Conservation (phyloP, 1,140 invertebrate genomes). For the Eueides isabella region DNA sequence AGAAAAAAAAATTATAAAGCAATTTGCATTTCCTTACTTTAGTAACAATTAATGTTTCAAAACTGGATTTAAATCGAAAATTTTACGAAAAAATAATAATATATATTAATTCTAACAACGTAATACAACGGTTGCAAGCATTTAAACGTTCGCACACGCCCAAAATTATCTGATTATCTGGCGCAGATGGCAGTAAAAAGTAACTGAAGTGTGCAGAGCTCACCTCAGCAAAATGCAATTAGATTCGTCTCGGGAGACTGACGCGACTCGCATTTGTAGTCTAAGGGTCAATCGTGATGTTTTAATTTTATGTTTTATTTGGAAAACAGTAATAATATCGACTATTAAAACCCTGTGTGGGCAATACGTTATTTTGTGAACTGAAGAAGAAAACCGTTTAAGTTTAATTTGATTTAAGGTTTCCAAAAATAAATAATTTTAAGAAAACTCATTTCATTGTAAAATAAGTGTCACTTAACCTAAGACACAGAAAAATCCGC, state of each 20-base stretch:
- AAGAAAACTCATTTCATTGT: too few relatives aligned
- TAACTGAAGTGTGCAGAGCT: conserved; percentile 63
- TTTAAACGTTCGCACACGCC: conserved; percentile 36
- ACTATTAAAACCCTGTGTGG: too few relatives aligned
- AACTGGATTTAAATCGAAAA: neutral
- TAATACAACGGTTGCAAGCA: neutral
- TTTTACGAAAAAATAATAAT: neutral
- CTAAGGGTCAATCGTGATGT: neutral
- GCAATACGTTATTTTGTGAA: too few relatives aligned
- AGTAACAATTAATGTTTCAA: neutral
- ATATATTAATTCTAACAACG: neutral
- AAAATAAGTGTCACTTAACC: too few relatives aligned
- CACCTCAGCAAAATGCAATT: conserved; percentile 81
- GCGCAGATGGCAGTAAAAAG: conserved; percentile 67
- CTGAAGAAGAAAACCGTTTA: too few relatives aligned
- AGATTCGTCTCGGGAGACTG: conserved; percentile 74
- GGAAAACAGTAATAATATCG: neutral
- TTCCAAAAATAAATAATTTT: too few relatives aligned
- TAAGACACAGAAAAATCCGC: too few relatives aligned
- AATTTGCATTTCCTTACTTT: too few relatives aligned
- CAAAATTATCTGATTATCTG: conserved; percentile 61
- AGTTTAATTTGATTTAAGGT: too few relatives aligned
- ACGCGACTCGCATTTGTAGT: conserved; percentile 48
- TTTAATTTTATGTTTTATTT: neutral
- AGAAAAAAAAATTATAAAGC: too few relatives aligned